Base-by-base conservation (phyloP, 2,888 invertebrate species). In the Heteromyza rotundicornis region DNA sequence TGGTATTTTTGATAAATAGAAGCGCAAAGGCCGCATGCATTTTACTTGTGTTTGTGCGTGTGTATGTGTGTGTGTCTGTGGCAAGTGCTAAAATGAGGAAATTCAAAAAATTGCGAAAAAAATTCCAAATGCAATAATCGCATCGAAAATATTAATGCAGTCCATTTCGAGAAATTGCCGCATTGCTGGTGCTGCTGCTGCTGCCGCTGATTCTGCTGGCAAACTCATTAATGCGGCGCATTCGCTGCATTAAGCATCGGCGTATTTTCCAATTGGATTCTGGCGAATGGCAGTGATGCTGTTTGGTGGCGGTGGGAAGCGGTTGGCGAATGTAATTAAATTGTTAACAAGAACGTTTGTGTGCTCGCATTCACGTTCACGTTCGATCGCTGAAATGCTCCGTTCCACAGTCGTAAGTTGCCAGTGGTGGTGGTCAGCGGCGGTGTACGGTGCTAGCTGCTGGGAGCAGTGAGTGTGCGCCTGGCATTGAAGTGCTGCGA, bases 31-130 rank as follows among this genome's bases (percentile, higher is more conserved):
- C 12, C 32, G 32, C 32, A 32, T 8, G 24, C 5, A 36, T 16
- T n/a, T n/a, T 23, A 22, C 51, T 22, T 47, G 17, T 27, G 16
- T 32, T 1, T 20, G 57, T 32, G 44, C 24, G 47, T 56, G 32
- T 27, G 24, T 56, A 47, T 47, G 47, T 22, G 54, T 32, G 35
- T 23, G 19, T 36, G 32, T 57, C 12, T 57, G 27, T 20, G 19
- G 32, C 44, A 17, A 16, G 27, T 52, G 52, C 40, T 14, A 32
- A 32, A 32, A 32, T 32, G 32, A 5, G 12, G 12, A 32, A 32
- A 32, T 32, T 5, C 32, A 32, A 32, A n/a, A n/a, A n/a, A n/a
- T n/a, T n/a, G n/a, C n/a, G n/a, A n/a, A n/a, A n/a, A n/a, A 32
- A 32, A 32, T 32, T 32, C 32, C 32, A 32, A 32, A 32, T 32